phyloP scores from a whole-genome alignment of 2,888 invertebrate species.

The Acronicta psi region DNA sequence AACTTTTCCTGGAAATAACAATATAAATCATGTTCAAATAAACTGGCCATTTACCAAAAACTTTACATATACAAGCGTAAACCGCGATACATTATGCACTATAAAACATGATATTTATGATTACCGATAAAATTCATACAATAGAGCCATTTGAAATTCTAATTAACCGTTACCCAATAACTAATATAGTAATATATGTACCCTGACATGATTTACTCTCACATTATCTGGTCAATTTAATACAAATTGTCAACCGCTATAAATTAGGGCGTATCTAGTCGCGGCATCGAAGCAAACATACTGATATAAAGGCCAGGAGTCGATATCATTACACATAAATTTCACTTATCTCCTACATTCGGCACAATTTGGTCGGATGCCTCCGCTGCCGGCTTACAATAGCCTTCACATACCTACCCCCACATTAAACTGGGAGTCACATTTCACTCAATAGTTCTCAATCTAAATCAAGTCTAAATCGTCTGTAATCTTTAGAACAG shows the following conservation, averaged over 20 bases:
- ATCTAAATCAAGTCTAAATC: constrained; percentile 54
- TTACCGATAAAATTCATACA: constrained; percentile 47
- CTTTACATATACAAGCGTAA: constrained; percentile 15
- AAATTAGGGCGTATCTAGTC: constrained; percentile 74
- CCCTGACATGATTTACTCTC: constrained; percentile 55
- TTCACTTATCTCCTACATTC: constrained; percentile 81
- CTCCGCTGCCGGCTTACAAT: constrained; percentile 57
- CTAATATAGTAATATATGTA: constrained; percentile 48
- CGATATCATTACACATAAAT: constrained; percentile 85
- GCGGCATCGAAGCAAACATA: constrained; percentile 79
- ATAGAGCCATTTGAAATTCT: constrained; percentile 55
- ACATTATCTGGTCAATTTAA: constrained; percentile 72
- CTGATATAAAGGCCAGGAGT: constrained; percentile 80
- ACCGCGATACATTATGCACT: constrained; percentile 26
- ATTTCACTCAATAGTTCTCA: constrained; percentile 54
- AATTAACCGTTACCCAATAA: constrained; percentile 48
- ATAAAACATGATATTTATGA: constrained; percentile 45
- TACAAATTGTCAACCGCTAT: constrained; percentile 76
- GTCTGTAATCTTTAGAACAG: constrained; percentile 39
- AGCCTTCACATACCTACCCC: constrained; percentile 44
- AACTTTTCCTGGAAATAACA: not conserved
- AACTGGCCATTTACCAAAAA: constrained; percentile 15
- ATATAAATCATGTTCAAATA: constrained; percentile 4
- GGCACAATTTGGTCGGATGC: constrained; percentile 76
- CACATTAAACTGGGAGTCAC: constrained; percentile 49